Percentiles rank a stretch among this genome's conserved stretches.
These are phyloP conservation scores for Gulo gulo DNA, from an alignment of 2,113 vertebrate genomes.

Conservation along the genomic window DNA sequence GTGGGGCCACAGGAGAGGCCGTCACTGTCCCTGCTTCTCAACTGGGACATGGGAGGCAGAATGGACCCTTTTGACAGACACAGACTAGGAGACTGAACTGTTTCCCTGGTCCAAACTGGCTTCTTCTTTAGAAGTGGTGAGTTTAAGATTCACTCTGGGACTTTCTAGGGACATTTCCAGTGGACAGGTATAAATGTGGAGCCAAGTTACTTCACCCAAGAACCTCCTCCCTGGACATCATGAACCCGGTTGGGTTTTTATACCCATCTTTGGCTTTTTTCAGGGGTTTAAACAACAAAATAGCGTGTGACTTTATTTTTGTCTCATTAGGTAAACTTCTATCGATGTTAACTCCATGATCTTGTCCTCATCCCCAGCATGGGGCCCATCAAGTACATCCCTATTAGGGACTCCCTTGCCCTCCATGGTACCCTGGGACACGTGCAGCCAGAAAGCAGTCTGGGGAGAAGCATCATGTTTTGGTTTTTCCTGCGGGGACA, in stretches of 20 bases:
- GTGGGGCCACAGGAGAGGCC: too few relatives aligned
- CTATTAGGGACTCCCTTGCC: not conserved
- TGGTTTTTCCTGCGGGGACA: not conserved
- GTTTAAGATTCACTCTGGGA: not conserved
- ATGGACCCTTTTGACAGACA: not conserved
- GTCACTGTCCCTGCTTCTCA: not conserved
- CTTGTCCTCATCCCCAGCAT: too few relatives aligned
- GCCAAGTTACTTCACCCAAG: too few relatives aligned
- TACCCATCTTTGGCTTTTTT: not conserved
- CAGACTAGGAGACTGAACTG: not conserved
- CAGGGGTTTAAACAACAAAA: not conserved
- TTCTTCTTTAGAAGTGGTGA: not conserved
- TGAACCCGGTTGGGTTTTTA: not conserved
- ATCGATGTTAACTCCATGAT: fast-evolving
- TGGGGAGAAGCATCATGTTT: not conserved
- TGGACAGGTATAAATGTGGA: not conserved
- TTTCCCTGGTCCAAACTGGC: not conserved
- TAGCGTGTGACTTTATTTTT: not conserved
- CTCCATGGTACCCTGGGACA: not conserved
- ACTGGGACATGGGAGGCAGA: not conserved
- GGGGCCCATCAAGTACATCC: not conserved
- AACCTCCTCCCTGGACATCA: not conserved
- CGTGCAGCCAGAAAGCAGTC: not conserved
- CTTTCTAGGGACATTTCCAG: not conserved
- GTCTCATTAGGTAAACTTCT: not conserved